A percentile compares a stretch with the other conserved stretches of the same genome.
Evolutionary conservation across 2,797 vertebrate species (phyloP).

Genomic region (Melanotaenia maccullochi): DNA sequence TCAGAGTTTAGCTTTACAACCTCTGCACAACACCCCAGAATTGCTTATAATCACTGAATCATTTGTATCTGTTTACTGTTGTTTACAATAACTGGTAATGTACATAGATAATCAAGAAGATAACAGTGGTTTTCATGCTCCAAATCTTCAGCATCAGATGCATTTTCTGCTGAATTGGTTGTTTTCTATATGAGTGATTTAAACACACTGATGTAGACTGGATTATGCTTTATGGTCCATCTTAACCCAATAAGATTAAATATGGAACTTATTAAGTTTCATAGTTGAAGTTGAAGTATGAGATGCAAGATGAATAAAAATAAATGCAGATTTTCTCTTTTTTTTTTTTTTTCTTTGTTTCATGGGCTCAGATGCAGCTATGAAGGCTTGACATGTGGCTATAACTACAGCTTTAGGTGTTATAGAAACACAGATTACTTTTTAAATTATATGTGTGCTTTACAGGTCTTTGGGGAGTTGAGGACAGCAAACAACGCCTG

Average conservation of each 20-base stretch:
- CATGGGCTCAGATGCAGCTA: constrained; percentile 3
- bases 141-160: constrained; percentile 4
- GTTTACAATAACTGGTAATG: constrained; percentile 19
- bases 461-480: constrained; percentile 65
- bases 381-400: constrained; percentile 1
- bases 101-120: constrained; percentile 27
- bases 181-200: constrained; percentile 24
- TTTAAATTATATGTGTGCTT: constrained; percentile 69
- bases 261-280: constrained; percentile 52
- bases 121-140: constrained; percentile 6
- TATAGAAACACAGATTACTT: constrained; percentile 64
- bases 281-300: constrained; percentile 33
- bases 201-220: constrained; percentile 63
- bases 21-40: constrained; percentile 10
- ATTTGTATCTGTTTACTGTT: constrained; percentile 35
- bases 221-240: constrained; percentile 72
- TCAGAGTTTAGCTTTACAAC: constrained; percentile 32
- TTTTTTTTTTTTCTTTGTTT: constrained; percentile 2
- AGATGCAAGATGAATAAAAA: constrained; percentile 21
- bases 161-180: constrained; percentile 6
- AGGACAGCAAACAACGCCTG: constrained; percentile 30
- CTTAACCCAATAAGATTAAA: constrained; percentile 74
- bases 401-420: constrained; percentile 6
- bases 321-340: constrained; percentile 23
- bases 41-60: constrained; percentile 19